phyloP scores from a whole-genome alignment of 2,888 invertebrate species.

The Uropetala carovei region DNA sequence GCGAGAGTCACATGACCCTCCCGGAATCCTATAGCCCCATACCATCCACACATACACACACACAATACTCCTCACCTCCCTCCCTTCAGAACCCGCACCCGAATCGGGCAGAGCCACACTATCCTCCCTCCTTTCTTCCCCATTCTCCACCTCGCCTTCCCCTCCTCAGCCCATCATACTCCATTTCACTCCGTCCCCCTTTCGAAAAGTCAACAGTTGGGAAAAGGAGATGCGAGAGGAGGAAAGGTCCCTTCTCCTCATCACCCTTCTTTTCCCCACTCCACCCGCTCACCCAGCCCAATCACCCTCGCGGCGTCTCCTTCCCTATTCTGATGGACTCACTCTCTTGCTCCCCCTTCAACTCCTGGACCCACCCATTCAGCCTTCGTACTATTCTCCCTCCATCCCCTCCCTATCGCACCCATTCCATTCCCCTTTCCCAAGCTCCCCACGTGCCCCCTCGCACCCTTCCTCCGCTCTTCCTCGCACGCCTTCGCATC shows the following conservation, averaged over 20 bases:
- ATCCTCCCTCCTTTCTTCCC: not conserved
- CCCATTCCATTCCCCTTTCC: too few relatives aligned
- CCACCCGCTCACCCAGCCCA: not conserved
- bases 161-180: conserved; percentile 14
- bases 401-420: not conserved
- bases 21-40: conserved; percentile 59
- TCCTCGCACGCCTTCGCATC: not conserved
- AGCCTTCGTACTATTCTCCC: not conserved
- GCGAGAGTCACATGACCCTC: conserved; percentile 63
- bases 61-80: not conserved
- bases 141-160: not conserved
- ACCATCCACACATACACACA: conserved; percentile 16
- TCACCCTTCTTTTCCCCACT: not conserved
- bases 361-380: not conserved
- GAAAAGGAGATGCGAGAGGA: not conserved
- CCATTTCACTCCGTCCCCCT: conserved; percentile 46
- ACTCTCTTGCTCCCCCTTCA: too few relatives aligned
- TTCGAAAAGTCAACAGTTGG: conserved; percentile 59
- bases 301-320: not conserved
- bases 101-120: not conserved
- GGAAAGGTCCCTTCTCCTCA: not conserved
- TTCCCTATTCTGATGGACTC: too few relatives aligned
- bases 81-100: not conserved
- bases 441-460: not conserved
- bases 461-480: not conserved